These are phyloP conservation scores for Lasioglossum pauxillum DNA, from an alignment of 2,888 invertebrate genomes.

Conservation along the genomic window DNA sequence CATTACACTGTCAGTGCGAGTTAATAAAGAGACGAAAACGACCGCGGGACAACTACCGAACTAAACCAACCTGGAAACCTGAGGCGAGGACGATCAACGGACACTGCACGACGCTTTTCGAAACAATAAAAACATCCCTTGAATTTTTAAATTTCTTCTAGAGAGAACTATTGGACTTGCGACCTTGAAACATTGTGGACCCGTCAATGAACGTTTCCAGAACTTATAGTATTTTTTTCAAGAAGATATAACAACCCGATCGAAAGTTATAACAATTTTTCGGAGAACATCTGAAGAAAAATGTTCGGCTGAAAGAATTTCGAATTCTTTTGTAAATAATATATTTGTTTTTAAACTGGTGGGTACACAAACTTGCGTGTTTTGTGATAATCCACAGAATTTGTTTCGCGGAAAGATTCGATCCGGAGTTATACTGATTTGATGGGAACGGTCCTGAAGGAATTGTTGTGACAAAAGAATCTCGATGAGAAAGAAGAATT, in stretches of 20 bases:
- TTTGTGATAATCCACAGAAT: background rate
- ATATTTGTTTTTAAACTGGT: too few relatives aligned
- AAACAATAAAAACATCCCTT: background rate
- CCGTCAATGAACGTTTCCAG: too few relatives aligned
- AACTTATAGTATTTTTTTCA: background rate
- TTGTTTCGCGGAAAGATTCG: background rate
- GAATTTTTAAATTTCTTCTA: background rate
- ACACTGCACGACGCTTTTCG: background rate
- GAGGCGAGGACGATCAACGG: background rate
- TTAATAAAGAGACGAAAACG: constrained; percentile 49
- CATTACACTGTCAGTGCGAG: constrained; percentile 77
- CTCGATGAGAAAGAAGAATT: background rate
- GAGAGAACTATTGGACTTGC: background rate
- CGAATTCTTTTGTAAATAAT: background rate
- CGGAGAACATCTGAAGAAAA: background rate
- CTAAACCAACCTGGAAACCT: background rate
- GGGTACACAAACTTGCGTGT: background rate
- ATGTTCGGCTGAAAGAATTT: background rate
- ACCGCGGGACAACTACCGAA: background rate
- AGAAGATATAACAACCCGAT: background rate
- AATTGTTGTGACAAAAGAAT: background rate
- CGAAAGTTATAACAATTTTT: background rate
- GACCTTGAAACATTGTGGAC: background rate
- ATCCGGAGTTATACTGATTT: background rate
- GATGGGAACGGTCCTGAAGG: background rate